Percentiles rank a stretch among this genome's conserved stretches.
Conservation (phyloP, 2,888 invertebrate species). For the Nowickia ferox region DNA sequence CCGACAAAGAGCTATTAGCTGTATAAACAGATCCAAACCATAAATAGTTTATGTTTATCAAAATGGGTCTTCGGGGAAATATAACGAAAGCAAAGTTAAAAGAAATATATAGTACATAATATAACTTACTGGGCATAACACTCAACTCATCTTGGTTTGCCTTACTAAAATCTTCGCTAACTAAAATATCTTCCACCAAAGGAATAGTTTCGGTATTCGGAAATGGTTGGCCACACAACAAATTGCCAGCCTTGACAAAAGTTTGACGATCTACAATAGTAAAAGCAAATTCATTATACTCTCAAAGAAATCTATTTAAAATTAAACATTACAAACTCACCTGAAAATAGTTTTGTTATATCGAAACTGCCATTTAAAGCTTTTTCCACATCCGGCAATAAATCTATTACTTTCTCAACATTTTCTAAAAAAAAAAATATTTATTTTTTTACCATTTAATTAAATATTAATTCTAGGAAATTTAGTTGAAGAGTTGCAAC, state of each 20-base stretch:
- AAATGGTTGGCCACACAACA: constrained; percentile 87
- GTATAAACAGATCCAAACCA: no score
- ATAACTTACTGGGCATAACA: constrained; percentile 82
- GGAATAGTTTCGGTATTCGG: constrained; percentile 82
- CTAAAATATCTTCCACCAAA: constrained; percentile 80
- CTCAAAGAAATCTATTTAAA: background rate
- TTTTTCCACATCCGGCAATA: constrained; percentile 80
- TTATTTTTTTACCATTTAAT: background rate
- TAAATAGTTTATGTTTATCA: no score
- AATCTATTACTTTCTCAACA: constrained; percentile 76
- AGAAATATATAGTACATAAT: background rate
- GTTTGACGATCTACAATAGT: constrained; percentile 78
- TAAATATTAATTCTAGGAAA: constrained; percentile 1
- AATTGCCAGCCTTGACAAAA: constrained; percentile 85
- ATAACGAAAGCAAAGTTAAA: background rate
- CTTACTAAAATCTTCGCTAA: constrained; percentile 81
- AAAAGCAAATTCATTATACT: background rate
- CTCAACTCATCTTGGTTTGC: constrained; percentile 81
- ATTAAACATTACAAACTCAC: constrained; percentile 73
- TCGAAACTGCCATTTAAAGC: constrained; percentile 81
- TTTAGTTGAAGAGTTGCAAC: constrained; percentile 36
- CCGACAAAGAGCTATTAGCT: no score
- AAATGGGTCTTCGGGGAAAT: background rate
- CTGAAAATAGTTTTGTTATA: constrained; percentile 81
- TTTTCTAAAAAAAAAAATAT: constrained; percentile 75